Evolutionary conservation across 2,797 vertebrate species (phyloP), one percentile per base, ranked within the genome.

Genomic region (Enoplosus armatus): DNA sequence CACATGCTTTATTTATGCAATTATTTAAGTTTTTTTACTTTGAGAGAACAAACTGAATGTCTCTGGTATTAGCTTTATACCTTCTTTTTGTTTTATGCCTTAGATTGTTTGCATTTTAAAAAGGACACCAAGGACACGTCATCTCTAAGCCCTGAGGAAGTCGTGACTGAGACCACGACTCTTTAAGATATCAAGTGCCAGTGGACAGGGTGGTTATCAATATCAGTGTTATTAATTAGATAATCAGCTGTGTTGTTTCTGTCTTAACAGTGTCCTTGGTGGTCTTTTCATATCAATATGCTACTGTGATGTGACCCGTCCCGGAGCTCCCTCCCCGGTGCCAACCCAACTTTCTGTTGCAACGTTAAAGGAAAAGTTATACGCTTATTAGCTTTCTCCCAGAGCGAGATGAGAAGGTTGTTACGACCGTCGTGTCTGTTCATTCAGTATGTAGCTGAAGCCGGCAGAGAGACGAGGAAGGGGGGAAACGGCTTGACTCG

Each of bases 1-100:
- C 77, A 70, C 77, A 41, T 8, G 84, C 79, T 87, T 88, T 88
- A 91, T 93, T 92, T 92, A 94, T 95, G 93, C 91, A 93, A 87
- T 75, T 91, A 90, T 94, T 93, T 93, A 87, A 77, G n/a, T 88
- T 88, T 86, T 91, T 84, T 84, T 90, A 78, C 83, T 85, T 89
- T 50, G 63, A 82, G 76, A 83, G 67, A 89, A 84, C 80, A 89
- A 64, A 85, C 68, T 92, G 93, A 95, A 94, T 94, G 94, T 95
- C 85, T 86, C 84, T 91, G 92, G 78, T 93, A 67, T 90, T 87
- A 93, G 92, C 94, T 94, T 95, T 94, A 93, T 78, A 77, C 24
- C 15, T 80, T 73, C 76, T 72, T 72, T 77, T 76, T 86, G 74
- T 54, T 92, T 88, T 87, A 88, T 79, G 86, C 89, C 90, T 90